phyloP scores from a whole-genome alignment of 2,797 vertebrate species.

The Rhinogobio ventralis region DNA sequence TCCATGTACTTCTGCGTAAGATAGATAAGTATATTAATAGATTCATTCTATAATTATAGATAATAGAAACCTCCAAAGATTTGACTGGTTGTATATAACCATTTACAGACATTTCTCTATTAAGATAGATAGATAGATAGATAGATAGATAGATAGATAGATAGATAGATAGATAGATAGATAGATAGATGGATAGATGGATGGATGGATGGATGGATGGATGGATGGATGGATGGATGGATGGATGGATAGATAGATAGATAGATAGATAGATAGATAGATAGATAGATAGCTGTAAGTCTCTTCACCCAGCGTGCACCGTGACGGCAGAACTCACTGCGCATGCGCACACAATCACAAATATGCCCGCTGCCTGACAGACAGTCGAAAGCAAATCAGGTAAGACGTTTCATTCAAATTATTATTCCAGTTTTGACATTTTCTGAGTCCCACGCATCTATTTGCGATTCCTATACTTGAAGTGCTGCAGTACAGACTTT shows the following conservation, averaged over 20 bases:
- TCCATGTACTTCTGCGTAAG: too few relatives aligned
- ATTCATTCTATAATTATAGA: not conserved
- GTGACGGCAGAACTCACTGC: slow-evolving; percentile 1
- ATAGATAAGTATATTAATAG: not conserved
- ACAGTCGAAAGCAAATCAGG: slow-evolving; percentile 41
- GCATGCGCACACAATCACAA: slow-evolving; percentile 41
- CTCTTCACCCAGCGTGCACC: not conserved
- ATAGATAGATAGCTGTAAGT: not conserved
- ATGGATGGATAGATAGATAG: not conserved
- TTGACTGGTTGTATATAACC: not conserved
- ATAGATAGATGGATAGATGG: not conserved
- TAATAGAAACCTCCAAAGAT: not conserved
- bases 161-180: too few relatives aligned
- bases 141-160: too few relatives aligned
- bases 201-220: not conserved
- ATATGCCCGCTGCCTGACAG: slow-evolving; percentile 45
- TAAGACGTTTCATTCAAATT: slow-evolving; percentile 18
- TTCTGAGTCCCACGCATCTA: not conserved
- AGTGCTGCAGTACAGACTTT: too few relatives aligned
- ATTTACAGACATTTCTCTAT: not conserved
- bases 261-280: not conserved
- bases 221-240: not conserved
- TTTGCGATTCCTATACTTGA: not conserved
- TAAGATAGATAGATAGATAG: not conserved
- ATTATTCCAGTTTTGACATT: not conserved